Base-by-base conservation (phyloP, 2,113 vertebrate genomes). In the Machaerirhynchus nigripectus region DNA sequence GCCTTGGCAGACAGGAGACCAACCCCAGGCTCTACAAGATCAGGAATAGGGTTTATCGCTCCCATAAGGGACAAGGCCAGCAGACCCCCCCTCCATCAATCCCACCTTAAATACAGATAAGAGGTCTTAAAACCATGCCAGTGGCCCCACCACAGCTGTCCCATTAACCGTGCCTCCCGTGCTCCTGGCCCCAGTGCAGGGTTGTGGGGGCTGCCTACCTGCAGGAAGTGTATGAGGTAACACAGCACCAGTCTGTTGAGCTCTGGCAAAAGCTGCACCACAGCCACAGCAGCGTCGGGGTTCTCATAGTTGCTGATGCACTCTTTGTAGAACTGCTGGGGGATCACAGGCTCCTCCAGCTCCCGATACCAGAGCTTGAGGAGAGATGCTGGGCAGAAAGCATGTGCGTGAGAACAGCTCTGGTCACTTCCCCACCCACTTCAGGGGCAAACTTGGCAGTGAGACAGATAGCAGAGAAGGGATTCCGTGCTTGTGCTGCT, bases 331-430 rank as follows among this genome's bases (percentile, higher is more conserved):
- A 99, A 99, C 95, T 98, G 97, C 97, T 98, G 98, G 9, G 99
- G 99, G 78, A 99, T 99, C 39, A 99, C 98, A 0, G 99, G 99
- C 82, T 99, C 99, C 93, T 99, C 99, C 96, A 99, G 96, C 94
- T 99, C 99, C 15, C 99, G 98, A 77, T 99, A 99, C 99, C 99
- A 99, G 33, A 99, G 98, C 96, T 99, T 99, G 96, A 99, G 98
- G 61, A 99, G 97, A 39, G 99, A 99, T 78, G 99, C 99, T 99
- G 93, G 39, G 50, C 64, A 81, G 75, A 86, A 88, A 85, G 39
- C 31, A 47, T 23, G 33, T 20, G 40, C 40, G 23, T 96, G 52
- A 96, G 84, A 92, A 77, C 15, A 85, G 81, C 30, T 84, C 56
- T 60, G 49, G n/a, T 84, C 30, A 63, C 18, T 63, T 84, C n/a